A percentile compares a stretch with the other conserved stretches of the same genome.
Conservation (phyloP, 2,888 invertebrate genomes). For the Pseudolycoriella hygida region DNA sequence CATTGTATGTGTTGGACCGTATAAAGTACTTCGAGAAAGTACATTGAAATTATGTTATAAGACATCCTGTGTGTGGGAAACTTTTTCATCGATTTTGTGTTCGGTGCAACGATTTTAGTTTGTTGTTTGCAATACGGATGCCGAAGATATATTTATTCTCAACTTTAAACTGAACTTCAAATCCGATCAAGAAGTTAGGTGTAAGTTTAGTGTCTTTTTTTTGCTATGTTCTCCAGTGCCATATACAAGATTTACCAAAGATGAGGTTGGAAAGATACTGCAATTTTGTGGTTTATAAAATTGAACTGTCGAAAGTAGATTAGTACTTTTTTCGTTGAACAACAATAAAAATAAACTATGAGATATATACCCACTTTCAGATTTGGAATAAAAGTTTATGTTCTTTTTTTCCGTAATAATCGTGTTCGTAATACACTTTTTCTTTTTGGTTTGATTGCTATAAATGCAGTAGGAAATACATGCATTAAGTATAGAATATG, state of each 20-base stretch:
- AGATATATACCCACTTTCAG: too few relatives aligned
- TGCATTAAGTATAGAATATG: too few relatives aligned
- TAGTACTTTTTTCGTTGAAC: neutral
- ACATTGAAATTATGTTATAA: too few relatives aligned
- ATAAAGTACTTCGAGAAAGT: neutral
- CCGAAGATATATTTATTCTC: neutral
- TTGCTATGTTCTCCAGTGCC: neutral
- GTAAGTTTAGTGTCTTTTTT: neutral
- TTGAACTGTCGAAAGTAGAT: conserved; percentile 1
- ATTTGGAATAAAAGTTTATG: too few relatives aligned
- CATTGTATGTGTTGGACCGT: too few relatives aligned
- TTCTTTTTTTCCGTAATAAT: too few relatives aligned
- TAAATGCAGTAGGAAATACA: too few relatives aligned
- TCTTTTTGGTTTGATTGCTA: too few relatives aligned
- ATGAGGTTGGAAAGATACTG: too few relatives aligned
- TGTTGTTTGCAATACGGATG: neutral
- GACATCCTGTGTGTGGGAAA: neutral
- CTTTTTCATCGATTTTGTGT: neutral
- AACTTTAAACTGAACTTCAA: conserved; percentile 1
- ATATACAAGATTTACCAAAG: neutral
- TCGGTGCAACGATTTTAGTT: neutral
- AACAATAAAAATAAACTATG: too few relatives aligned
- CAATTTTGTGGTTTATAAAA: neutral
- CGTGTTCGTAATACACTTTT: too few relatives aligned
- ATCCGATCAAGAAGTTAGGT: neutral